Base-by-base conservation (phyloP, 2,888 invertebrate genomes). In the Drosophila nr. fundita region DNA sequence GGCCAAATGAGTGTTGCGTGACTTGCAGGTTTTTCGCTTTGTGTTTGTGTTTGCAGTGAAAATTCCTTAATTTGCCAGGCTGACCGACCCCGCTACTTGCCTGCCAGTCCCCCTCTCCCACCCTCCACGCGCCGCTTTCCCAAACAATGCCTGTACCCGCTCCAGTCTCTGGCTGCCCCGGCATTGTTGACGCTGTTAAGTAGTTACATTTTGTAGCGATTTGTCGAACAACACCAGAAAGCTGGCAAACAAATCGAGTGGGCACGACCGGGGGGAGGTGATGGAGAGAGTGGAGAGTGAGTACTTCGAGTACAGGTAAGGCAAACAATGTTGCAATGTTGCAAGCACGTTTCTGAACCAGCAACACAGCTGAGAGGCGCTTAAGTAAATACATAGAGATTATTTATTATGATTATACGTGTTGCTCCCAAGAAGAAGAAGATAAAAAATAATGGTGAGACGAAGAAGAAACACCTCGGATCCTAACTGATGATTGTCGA, bases 1-100 rank as follows among this genome's bases (percentile, higher is more conserved):
- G 78, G 69, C 70, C 67, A 83, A 87, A 85, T 85, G 90, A 90
- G 89, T 89, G 85, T 91, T 91, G 91, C 91, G 91, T 91, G 91
- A 91, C 91, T 90, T 90, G 87, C 83, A 81, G 78, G 72, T 82
- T 87, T 81, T 80, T 73, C 70, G 72, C 75, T 87, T 80, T 73
- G 76, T 87, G 74, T 68, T 73, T 76, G 67, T 80, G 67, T 75
- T 73, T 80, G 69, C 57, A 73, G 76, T 83, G 66, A 73, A 88
- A 84, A 87, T 87, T 89, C 87, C 87, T 84, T 89, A 87, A 89
- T 87, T 87, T 87, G 85, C 87, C 78, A 73, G 73, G 75, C 79
- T 70, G 70, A 55, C 74, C 52, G 13, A 6, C 67, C 27, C 34
- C 61, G 18, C 45, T 18, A 34, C 29, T 42, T 40, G 38, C 6